phyloP scores from a whole-genome alignment of 2,888 invertebrate species.

The Melieria picta region DNA sequence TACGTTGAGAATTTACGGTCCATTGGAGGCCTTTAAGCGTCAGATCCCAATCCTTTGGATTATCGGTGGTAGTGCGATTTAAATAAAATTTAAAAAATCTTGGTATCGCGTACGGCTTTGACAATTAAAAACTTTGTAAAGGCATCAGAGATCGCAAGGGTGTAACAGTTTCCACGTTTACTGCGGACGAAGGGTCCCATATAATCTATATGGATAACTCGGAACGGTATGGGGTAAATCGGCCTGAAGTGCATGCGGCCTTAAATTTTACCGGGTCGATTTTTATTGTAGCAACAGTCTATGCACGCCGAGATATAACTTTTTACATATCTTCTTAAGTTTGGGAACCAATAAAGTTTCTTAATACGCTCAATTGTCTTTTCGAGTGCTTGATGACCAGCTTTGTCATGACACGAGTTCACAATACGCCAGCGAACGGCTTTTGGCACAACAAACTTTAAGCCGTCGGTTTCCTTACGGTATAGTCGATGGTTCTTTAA shows the following conservation, averaged over 20 bases:
- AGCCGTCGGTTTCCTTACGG: constrained; percentile 16
- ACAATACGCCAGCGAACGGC: constrained; percentile 31
- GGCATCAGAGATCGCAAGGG: too few relatives aligned
- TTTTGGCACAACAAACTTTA: constrained; percentile 37
- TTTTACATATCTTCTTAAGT: constrained; percentile 55
- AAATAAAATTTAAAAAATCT: too few relatives aligned
- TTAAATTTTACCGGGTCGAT: constrained; percentile 40
- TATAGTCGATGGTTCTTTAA: constrained; percentile 28
- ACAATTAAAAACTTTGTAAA: too few relatives aligned
- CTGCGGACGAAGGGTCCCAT: too few relatives aligned
- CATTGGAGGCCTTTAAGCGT: too few relatives aligned
- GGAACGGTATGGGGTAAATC: constrained; percentile 32
- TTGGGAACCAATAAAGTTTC: constrained; percentile 60
- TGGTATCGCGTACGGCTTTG: too few relatives aligned
- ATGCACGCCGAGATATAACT: constrained; percentile 61
- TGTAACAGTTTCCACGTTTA: too few relatives aligned
- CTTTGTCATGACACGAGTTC: constrained; percentile 29
- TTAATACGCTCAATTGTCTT: constrained; percentile 23
- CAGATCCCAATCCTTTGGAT: too few relatives aligned
- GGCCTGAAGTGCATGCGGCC: constrained; percentile 41
- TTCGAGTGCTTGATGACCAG: constrained; percentile 24
- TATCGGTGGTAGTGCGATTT: too few relatives aligned
- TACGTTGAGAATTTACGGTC: neutral
- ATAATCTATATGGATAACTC: too few relatives aligned
- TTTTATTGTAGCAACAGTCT: constrained; percentile 58